Conservation (phyloP, 2,888 invertebrate genomes). For the Hecatera dysodea region DNA sequence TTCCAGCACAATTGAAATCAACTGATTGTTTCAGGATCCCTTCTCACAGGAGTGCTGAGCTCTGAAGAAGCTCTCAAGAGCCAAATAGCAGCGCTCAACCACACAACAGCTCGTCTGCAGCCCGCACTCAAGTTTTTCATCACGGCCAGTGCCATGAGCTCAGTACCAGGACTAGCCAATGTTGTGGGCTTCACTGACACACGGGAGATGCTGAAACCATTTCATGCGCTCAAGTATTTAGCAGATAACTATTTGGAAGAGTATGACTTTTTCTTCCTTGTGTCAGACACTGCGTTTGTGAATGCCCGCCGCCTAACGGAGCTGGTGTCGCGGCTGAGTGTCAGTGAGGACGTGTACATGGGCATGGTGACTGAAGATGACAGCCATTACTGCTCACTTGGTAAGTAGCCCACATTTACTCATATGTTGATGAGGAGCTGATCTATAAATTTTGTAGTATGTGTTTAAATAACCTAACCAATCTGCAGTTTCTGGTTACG, state of each 20-base stretch:
- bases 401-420: slow-evolving; percentile 79
- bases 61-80: slow-evolving; percentile 93
- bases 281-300: slow-evolving; percentile 96
- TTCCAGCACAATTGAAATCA: not conserved
- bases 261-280: slow-evolving; percentile 98
- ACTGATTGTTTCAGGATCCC: slow-evolving; percentile 68
- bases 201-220: slow-evolving; percentile 93
- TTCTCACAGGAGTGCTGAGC: slow-evolving; percentile 96
- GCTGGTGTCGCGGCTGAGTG: slow-evolving; percentile 94
- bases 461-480: too few relatives aligned
- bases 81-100: slow-evolving; percentile 96
- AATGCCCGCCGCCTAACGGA: slow-evolving; percentile 94
- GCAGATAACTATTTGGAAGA: slow-evolving; percentile 97
- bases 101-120: slow-evolving; percentile 95
- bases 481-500: too few relatives aligned
- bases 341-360: slow-evolving; percentile 96
- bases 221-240: slow-evolving; percentile 97
- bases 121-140: slow-evolving; percentile 96
- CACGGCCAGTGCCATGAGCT: slow-evolving; percentile 86
- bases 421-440: too few relatives aligned
- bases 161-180: slow-evolving; percentile 89
- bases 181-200: slow-evolving; percentile 97
- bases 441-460: too few relatives aligned
- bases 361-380: slow-evolving; percentile 92
- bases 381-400: slow-evolving; percentile 93